Evolutionary conservation across 2,888 invertebrate genomes (phyloP).

Genomic region (Lysandra bellargus): DNA sequence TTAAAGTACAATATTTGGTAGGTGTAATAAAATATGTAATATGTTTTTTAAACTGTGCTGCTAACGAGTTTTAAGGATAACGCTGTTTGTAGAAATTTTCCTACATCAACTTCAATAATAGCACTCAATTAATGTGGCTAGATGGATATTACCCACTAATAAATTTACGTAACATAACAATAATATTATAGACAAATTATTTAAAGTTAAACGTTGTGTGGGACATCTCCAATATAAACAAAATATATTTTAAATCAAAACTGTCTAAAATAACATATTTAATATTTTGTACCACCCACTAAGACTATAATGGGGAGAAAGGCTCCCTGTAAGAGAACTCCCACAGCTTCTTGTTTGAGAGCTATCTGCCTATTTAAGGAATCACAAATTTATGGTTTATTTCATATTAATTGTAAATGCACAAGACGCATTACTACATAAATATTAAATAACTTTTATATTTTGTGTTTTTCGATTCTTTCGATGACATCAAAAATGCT

Average conservation of each 20-base stretch:
- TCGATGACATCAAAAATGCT: not conserved
- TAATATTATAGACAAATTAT: not conserved
- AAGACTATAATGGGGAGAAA: not conserved
- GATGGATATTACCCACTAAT: not conserved
- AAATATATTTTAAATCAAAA: not conserved
- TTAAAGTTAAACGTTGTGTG: not conserved
- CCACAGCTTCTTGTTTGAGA: not conserved
- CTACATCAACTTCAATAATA: not conserved
- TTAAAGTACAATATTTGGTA: too few species aligned
- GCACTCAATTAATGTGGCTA: not conserved
- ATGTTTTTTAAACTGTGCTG: too few species aligned
- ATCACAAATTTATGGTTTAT: too few species aligned
- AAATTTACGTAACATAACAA: too few species aligned
- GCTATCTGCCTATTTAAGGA: not conserved
- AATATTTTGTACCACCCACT: not conserved
- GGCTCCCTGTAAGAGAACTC: not conserved
- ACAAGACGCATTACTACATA: not conserved
- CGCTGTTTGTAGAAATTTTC: not conserved
- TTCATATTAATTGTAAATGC: too few species aligned
- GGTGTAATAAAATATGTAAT: too few species aligned
- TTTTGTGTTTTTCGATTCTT: not conserved
- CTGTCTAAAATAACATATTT: not conserved
- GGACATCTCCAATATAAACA: not conserved
- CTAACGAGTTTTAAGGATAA: too few species aligned
- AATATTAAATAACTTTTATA: not conserved